Conservation (phyloP, 1,140 invertebrate species). For the Akabosia matsudoensis region DNA sequence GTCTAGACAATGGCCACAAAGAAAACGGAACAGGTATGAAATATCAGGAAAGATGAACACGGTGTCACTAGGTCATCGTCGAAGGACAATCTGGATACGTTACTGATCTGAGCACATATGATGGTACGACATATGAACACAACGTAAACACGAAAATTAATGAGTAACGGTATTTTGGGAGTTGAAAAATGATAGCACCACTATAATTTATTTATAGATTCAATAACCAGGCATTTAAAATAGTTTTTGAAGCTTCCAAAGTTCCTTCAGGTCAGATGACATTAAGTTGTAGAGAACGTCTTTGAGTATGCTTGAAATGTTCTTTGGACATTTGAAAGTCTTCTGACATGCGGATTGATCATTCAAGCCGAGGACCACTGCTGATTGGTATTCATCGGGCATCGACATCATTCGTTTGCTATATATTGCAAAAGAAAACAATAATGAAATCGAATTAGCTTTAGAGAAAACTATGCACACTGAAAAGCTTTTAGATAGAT, state of each 20-base stretch:
- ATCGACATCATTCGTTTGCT: conserved; percentile 31
- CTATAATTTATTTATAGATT: neutral
- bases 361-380: conserved; percentile 32
- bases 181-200: neutral
- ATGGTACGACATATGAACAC: too few species aligned
- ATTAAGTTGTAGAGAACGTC: conserved; percentile 2
- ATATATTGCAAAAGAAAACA: conserved; percentile 18
- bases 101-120: too few species aligned
- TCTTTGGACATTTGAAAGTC: conserved; percentile 28
- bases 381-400: conserved; percentile 24
- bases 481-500: neutral
- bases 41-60: too few species aligned
- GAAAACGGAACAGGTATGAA: too few species aligned
- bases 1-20: too few species aligned
- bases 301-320: conserved; percentile 25
- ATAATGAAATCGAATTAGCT: neutral
- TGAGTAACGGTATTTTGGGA: neutral
- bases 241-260: conserved; percentile 3
- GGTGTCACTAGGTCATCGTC: too few species aligned
- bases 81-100: too few species aligned
- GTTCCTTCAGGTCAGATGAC: neutral
- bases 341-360: conserved; percentile 36
- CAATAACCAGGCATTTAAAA: neutral
- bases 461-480: neutral
- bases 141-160: neutral